Evolutionary conservation across 2,797 vertebrate genomes (phyloP), one percentile per base, ranked within the genome.

Genomic region (Crocodylus rhombifer): DNA sequence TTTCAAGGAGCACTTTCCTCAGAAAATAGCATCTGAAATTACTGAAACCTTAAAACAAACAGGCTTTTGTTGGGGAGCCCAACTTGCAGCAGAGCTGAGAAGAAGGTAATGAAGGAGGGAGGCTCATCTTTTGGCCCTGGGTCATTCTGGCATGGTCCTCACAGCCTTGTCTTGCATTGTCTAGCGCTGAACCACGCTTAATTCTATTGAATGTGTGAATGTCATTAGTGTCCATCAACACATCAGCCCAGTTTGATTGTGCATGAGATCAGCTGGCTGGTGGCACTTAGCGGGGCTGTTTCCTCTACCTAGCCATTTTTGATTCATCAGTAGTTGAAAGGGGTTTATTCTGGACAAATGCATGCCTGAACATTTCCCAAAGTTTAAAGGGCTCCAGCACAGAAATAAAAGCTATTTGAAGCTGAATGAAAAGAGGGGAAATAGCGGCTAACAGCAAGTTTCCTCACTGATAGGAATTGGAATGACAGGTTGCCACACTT

Each of bases 1-100:
- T 86, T 86, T 96, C 95, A 96, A 94, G 92, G 95, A 93, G 61
- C 77, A 82, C 62, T 91, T 87, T 80, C 23, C 64, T 25, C 64
- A 26, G 85, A 74, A 91, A 84, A 90, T 85, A 51, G 23, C 64
- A 6, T 73, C 87, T 91, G 28, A 10, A 85, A 94, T 58, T 0
- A 0, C 62, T 14, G 1, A 85, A 94, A 80, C 94, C 93, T 95
- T 96, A 95, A 95, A 63, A 61, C 51, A 1, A 0, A 26, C 76
- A 69, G 93, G 77, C 74, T 69, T 92, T 84, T 91, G 82, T 64
- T 10, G 88, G 75, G 77, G 86, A 86, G 87, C 77, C 33, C 56
- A 56, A 79, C 79, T 93, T 2, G 1, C 64, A 58, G 55, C n/a
- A 71, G 63, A 20, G 81, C 69, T 56, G 77, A 1, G 57, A 75